phyloP scores from a whole-genome alignment of 2,888 invertebrate species.

The Tachystola acroxantha region DNA sequence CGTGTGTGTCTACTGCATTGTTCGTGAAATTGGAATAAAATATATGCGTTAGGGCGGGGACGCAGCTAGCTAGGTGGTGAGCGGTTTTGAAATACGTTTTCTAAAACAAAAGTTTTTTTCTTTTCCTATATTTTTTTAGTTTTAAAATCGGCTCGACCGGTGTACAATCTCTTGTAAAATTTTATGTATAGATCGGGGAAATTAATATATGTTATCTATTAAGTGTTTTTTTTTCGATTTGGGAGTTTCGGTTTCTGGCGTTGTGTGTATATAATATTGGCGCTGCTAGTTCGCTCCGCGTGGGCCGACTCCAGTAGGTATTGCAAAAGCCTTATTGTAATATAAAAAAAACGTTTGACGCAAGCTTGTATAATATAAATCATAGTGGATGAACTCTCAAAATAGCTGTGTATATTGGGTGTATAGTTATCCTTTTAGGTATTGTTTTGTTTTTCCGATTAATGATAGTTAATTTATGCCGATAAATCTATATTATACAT shows the following conservation, averaged over 20 bases:
- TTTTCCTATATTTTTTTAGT: conserved; percentile 26
- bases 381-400: conserved; percentile 58
- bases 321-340: conserved; percentile 70
- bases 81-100: conserved; percentile 18
- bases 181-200: conserved; percentile 73
- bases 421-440: conserved; percentile 68
- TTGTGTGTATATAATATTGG: conserved; percentile 46
- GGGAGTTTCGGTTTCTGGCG: conserved; percentile 30
- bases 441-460: conserved; percentile 63
- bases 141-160: conserved; percentile 41
- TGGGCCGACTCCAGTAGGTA: conserved; percentile 45
- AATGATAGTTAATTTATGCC: conserved; percentile 76
- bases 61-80: conserved; percentile 22
- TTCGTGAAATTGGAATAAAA: conserved; percentile 5
- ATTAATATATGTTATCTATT: conserved; percentile 71
- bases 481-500: conserved; percentile 67
- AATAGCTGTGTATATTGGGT: conserved; percentile 74
- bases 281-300: conserved; percentile 21
- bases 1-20: conserved; percentile 28
- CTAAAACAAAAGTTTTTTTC: conserved; percentile 17
- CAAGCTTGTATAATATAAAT: conserved; percentile 69
- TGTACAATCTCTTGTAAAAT: conserved; percentile 73
- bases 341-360: conserved; percentile 45
- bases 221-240: conserved; percentile 48
- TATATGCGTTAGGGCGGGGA: conserved; percentile 23